phyloP scores from a whole-genome alignment of 1,140 invertebrate species.

The Coboldia fuscipes region DNA sequence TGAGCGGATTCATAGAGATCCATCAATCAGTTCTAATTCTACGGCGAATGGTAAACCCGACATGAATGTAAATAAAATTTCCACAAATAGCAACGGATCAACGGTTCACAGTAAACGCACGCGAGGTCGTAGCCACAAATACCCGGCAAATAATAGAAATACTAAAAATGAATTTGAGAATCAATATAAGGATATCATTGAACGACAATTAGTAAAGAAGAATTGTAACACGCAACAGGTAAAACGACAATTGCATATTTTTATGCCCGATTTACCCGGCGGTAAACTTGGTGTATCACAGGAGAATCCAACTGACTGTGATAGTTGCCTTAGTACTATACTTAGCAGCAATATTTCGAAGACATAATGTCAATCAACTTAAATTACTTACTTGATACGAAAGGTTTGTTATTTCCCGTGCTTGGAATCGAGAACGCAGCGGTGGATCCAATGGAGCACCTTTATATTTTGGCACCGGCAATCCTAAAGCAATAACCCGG shows the following conservation, averaged over 20 bases:
- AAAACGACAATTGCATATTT: slow-evolving; percentile 39
- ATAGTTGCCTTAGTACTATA: not conserved
- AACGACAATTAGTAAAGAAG: slow-evolving; percentile 17
- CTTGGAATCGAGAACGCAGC: slow-evolving; percentile 84
- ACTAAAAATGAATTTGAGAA: slow-evolving; percentile 11
- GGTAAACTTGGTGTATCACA: not conserved
- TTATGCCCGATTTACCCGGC: slow-evolving; percentile 32
- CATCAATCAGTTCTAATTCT: no score
- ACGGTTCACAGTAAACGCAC: no score
- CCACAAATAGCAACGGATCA: no score
- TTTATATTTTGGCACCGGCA: slow-evolving; percentile 70
- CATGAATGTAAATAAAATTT: no score
- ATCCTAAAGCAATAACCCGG: slow-evolving; percentile 70
- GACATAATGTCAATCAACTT: no score
- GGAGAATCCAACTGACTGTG: not conserved
- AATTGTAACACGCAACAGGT: slow-evolving; percentile 10
- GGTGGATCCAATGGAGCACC: slow-evolving; percentile 93
- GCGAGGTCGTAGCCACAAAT: slow-evolving; percentile 2
- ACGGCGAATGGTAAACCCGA: no score
- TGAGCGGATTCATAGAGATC: no score
- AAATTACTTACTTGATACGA: slow-evolving; percentile 33
- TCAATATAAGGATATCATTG: slow-evolving; percentile 23
- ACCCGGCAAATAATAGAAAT: not conserved
- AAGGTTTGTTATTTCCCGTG: slow-evolving; percentile 48
- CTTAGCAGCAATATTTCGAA: no score